Evolutionary conservation across 2,888 invertebrate genomes (phyloP), one percentile per base, ranked within the genome.

Genomic region (Muschampia plurimacula): DNA sequence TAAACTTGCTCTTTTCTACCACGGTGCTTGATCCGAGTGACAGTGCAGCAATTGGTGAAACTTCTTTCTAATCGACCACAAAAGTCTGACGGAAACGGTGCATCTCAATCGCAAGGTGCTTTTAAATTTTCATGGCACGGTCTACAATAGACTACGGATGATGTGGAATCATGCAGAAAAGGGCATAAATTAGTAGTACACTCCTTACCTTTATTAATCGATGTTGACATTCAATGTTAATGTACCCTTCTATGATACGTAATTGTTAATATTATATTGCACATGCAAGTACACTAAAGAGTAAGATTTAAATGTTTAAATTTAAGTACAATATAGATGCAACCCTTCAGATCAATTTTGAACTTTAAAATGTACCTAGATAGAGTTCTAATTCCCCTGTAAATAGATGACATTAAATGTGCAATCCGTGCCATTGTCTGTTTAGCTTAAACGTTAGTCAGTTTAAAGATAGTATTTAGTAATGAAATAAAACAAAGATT

Each of bases 351-450:
- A 90, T 88, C 88, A 87, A 90, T 86, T 88, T 88, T 87, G 85
- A 85, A 86, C 80, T 82, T 80, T 84, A 4, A 4, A 83, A 76
- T 59, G 69, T 75, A 74, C 74, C 64, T 87, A 87, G 84, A 84
- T 92, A 89, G 88, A 88, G 81, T 85, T 88, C 85, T 84, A 85
- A 88, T 86, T 86, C 86, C 90, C 84, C 74, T 94, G 94, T 94
- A 93, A 81, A 94, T 93, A 94, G 82, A 85, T 82, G 82, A 87
- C 84, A 83, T 87, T 92, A 81, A 86, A 90, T 93, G 93, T 92
- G 91, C 92, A 92, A 93, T 94, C 94, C 94, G 94, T 94, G 94
- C 94, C 94, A 94, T 94, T 92, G 91, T 93, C 90, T 89, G 85
- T 92, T 88, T 93, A 93, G 92, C 88, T 90, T 92, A 90, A 89